Conservation (phyloP, 92 coral and sea anemone species). For the Palythoa grandiflora region DNA sequence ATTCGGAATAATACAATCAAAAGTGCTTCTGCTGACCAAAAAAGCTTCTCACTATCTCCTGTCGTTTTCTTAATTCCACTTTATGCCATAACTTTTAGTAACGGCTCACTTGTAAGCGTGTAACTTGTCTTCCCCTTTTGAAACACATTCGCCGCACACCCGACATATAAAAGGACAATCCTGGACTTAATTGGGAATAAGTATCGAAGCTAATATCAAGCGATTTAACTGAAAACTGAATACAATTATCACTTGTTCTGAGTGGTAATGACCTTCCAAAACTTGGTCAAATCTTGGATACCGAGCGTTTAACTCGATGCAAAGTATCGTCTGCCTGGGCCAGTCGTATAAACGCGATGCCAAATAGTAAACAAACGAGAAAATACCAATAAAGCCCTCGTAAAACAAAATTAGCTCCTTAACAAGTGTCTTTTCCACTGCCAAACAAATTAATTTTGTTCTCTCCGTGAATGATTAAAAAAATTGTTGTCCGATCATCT, state of each 20-base stretch:
- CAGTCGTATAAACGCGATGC: not conserved
- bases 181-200: not conserved
- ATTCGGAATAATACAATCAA: not conserved
- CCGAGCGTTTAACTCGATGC: not conserved
- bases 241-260: not conserved
- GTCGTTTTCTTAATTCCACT: not conserved
- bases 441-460: not conserved
- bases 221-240: not conserved
- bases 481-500: not conserved
- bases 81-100: not conserved
- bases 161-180: not conserved
- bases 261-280: not conserved
- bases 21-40: not conserved
- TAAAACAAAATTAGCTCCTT: not conserved
- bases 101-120: too few relatives aligned
- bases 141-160: too few relatives aligned
- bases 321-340: not conserved
- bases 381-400: not conserved
- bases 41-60: not conserved
- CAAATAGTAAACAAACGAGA: not conserved
- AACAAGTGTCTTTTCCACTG: not conserved
- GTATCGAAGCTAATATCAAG: not conserved
- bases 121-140: too few relatives aligned
- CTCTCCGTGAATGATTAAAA: not conserved
- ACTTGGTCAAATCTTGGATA: not conserved